A percentile compares a stretch with the other conserved stretches of the same genome.
Conservation (phyloP, 2,797 vertebrate genomes). For the Toxotes lorentzi region DNA sequence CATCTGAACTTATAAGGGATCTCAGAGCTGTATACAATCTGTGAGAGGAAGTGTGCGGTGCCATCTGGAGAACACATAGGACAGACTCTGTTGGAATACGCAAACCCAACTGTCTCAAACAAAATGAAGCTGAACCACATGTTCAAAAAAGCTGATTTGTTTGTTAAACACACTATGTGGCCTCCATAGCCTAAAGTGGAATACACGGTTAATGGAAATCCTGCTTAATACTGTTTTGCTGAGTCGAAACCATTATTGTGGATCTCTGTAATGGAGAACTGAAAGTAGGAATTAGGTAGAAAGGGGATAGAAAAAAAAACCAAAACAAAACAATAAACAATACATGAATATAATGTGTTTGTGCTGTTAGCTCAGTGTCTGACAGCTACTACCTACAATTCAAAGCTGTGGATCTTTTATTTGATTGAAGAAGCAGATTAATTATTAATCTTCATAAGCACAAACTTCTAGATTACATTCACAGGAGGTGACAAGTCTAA, state of each 20-base stretch:
- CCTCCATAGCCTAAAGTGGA: conserved; percentile 47
- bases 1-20: conserved; percentile 52
- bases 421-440: conserved; percentile 30
- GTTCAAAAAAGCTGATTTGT: conserved; percentile 65
- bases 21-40: conserved; percentile 53
- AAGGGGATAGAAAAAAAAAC: conserved; percentile 18
- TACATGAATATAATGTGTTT: conserved; percentile 31
- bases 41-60: conserved; percentile 36
- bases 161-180: conserved; percentile 48
- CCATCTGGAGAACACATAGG: conserved; percentile 76
- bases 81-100: conserved; percentile 51
- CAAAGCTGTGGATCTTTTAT: conserved; percentile 19
- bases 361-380: conserved; percentile 14
- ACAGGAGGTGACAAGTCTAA: conserved; percentile 26
- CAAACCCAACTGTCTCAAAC: conserved; percentile 64
- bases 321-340: background rate
- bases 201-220: conserved; percentile 55
- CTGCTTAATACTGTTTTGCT: conserved; percentile 45
- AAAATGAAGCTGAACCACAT: conserved; percentile 64
- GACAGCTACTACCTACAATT: conserved; percentile 21
- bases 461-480: conserved; percentile 25
- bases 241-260: conserved; percentile 49
- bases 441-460: conserved; percentile 49
- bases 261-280: conserved; percentile 43
- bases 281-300: conserved; percentile 33